Evolutionary conservation across 2,797 vertebrate species (phyloP).

Genomic region (Prionace glauca): DNA sequence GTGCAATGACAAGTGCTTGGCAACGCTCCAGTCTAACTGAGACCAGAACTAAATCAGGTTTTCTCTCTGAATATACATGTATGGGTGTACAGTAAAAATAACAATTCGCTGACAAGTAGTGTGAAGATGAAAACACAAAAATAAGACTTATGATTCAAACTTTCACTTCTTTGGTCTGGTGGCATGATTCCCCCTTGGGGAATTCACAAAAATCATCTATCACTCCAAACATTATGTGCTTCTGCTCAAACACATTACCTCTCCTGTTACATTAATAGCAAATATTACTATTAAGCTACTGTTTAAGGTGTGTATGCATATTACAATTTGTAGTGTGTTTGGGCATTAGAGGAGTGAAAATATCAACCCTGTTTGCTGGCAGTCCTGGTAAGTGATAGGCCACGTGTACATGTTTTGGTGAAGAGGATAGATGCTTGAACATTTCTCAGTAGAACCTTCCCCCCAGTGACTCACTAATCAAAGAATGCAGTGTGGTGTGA

Average conservation of each 20-base stretch:
- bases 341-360: neutral
- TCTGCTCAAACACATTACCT: neutral
- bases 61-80: neutral
- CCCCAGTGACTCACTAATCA: neutral
- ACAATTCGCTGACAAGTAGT: neutral
- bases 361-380: neutral
- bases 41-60: neutral
- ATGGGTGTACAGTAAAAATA: neutral
- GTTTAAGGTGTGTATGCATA: neutral
- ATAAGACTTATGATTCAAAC: neutral
- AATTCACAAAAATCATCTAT: neutral
- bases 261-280: neutral
- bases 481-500: neutral
- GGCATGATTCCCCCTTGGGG: neutral
- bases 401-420: neutral
- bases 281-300: neutral
- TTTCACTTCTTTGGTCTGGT: neutral
- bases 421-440: neutral
- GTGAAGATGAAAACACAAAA: neutral
- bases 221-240: neutral
- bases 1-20: neutral
- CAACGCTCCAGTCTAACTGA: neutral
- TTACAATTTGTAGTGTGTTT: neutral
- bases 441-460: neutral
- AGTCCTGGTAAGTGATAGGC: neutral